Conservation (phyloP, 2,113 vertebrate genomes). For the Canis aureus region DNA sequence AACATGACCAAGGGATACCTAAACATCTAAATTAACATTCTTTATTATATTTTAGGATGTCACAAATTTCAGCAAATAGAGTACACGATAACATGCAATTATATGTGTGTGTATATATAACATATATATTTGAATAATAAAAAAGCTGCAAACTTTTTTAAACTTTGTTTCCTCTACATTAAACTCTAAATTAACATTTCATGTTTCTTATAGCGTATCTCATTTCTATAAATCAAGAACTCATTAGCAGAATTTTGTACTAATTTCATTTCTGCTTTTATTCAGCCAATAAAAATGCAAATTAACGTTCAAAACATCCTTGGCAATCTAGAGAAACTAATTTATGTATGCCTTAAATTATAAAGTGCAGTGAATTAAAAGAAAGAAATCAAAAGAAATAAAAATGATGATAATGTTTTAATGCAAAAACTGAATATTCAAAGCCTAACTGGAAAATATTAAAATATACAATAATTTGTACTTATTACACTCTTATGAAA, state of each 20-base stretch:
- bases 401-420: constrained; percentile 11
- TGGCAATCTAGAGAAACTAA: constrained; percentile 30
- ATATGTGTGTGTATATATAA: neutral
- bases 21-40: neutral
- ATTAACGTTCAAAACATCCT: constrained; percentile 35
- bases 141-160: neutral
- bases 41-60: neutral
- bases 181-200: constrained; percentile 10
- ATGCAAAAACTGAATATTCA: neutral
- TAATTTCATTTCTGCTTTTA: constrained; percentile 46
- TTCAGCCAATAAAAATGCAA: constrained; percentile 63
- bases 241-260: constrained; percentile 46
- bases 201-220: neutral
- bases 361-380: constrained; percentile 64
- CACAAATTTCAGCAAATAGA: neutral
- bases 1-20: neutral
- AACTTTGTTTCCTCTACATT: neutral
- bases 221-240: constrained; percentile 19
- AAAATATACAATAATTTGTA: neutral
- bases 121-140: neutral
- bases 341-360: constrained; percentile 24
- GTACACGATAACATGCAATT: neutral
- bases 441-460: constrained; percentile 40
- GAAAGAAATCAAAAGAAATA: constrained; percentile 6
- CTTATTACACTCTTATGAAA: neutral